Conservation (phyloP, 2,888 invertebrate species). For the Petrolisthes manimaculis region DNA sequence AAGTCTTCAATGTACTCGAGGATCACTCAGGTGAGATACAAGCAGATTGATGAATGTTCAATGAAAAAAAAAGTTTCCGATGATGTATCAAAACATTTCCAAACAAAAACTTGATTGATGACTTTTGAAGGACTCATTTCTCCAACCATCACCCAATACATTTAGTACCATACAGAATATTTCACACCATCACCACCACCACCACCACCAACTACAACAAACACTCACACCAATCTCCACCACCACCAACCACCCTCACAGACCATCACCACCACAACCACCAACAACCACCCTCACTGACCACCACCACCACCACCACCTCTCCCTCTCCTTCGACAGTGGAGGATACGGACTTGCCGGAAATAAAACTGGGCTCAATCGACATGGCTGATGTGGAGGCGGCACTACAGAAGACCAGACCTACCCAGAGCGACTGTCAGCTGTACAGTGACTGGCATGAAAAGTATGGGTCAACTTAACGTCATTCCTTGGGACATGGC, state of each 20-base stretch:
- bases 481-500: neutral
- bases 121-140: too few relatives aligned
- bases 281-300: neutral
- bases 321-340: conserved; percentile 31
- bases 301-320: neutral
- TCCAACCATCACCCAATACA: too few relatives aligned
- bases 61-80: too few relatives aligned
- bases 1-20: conserved; percentile 74
- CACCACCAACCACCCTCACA: neutral
- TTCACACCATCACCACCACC: neutral
- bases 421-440: conserved; percentile 61
- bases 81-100: too few relatives aligned
- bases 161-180: neutral
- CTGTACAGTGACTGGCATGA: conserved; percentile 63
- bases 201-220: neutral
- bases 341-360: conserved; percentile 61
- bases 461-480: conserved; percentile 63
- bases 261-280: too few relatives aligned
- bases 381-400: conserved; percentile 60
- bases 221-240: neutral
- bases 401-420: conserved; percentile 59
- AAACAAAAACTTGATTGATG: too few relatives aligned
- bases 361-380: conserved; percentile 59
- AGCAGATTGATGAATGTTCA: too few relatives aligned
- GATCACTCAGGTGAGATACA: conserved; percentile 68